Evolutionary conservation across 2,888 invertebrate species (phyloP), one percentile per base, ranked within the genome.

Genomic region (Pyrrhosoma nymphula): DNA sequence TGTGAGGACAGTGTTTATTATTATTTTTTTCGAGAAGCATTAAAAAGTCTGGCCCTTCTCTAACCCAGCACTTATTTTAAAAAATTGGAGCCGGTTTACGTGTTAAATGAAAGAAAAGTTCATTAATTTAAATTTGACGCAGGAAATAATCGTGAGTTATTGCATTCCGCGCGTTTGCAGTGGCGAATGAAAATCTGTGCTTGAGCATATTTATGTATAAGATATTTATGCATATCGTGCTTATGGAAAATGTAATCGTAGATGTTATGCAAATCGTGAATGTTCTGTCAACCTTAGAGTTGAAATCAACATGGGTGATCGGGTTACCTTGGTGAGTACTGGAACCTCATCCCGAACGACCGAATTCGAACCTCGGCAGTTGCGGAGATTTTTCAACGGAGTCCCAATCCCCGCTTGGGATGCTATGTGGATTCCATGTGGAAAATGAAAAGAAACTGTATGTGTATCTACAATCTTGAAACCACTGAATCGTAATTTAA

Each of bases 81-180:
- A 82, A 35, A 82, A 35, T 35, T 35, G 16, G 82, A 35, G 82
- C 35, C 39, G 47, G 60, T 93, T 39, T 18, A 63, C 60, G 60
- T 63, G 60, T 39, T 91, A 69, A 63, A 93, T 47, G 47, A 93
- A 47, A 69, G 63, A 47, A 39, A 93, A 93, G 47, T 93, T 93
- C 93, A 93, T 93, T 63, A 93, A 93, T 93, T 69, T 75, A 69
- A 69, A 93, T 93, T 69, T 47, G 63, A 35, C 16, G 93, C 2
- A 47, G 93, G n/a, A 93, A 63, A 39, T 82, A 35, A 82, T 82
- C 35, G 82, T n/a, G 30, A 4, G 30, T 82, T 82, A 82, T 82
- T 16, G 82, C 82, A 82, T 35, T 82, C 26, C 35, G 18, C 12
- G 12, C 18, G 30, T 82, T 6, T 18, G 10, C 16, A 0, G 26